Percentiles rank a stretch among this genome's conserved stretches.
phyloP scores from a whole-genome alignment of 2,113 vertebrate species.

The Lamprologus speciosus region DNA sequence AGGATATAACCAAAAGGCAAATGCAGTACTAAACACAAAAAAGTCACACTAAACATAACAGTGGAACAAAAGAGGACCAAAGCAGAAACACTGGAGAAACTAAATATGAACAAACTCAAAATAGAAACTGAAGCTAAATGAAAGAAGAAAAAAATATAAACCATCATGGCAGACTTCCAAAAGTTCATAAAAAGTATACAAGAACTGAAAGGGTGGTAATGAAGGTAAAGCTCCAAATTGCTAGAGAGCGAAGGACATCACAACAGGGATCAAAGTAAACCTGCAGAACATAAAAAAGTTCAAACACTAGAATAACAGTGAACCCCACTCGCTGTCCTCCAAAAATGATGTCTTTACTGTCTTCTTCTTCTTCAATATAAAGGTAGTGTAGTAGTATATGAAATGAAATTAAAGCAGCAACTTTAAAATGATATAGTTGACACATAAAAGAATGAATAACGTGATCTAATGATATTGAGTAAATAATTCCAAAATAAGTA shows the following conservation, averaged over 20 bases:
- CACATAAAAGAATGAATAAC: not conserved
- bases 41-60: not conserved
- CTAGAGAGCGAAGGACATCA: not conserved
- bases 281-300: not conserved
- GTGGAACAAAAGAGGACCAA: not conserved
- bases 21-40: not conserved
- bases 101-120: not conserved
- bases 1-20: not conserved
- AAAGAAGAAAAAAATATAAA: not conserved
- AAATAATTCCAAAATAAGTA: not conserved
- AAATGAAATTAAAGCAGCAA: not conserved
- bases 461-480: not conserved
- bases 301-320: not conserved
- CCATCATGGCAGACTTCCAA: not conserved
- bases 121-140: not conserved
- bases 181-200: not conserved
- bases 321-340: not conserved
- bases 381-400: not conserved
- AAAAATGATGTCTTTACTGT: not conserved
- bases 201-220: not conserved
- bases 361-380: not conserved
- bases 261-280: not conserved
- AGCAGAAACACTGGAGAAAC: not conserved
- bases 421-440: not conserved
- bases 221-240: not conserved